phyloP scores from a whole-genome alignment of 2,113 vertebrate genomes.

The Gobius niger region DNA sequence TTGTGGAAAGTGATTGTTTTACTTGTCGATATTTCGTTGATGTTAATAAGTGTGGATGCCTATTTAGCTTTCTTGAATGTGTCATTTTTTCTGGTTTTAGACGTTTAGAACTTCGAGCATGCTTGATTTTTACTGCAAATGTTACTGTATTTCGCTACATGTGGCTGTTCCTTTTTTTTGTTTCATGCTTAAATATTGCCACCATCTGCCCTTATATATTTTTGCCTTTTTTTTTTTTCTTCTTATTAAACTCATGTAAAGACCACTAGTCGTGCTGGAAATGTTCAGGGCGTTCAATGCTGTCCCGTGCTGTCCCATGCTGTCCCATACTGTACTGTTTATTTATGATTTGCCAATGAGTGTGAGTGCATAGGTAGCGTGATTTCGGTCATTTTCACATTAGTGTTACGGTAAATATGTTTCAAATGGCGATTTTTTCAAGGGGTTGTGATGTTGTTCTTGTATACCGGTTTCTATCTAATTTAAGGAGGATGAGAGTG shows the following conservation, averaged over 20 bases:
- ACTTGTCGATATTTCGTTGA: constrained; percentile 68
- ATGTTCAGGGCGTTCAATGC: constrained; percentile 6
- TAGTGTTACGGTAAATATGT: background rate
- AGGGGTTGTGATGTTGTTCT: background rate
- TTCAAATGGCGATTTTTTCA: background rate
- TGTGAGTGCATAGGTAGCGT: constrained; percentile 1
- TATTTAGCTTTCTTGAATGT: constrained; percentile 72
- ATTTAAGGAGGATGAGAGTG: too few species aligned
- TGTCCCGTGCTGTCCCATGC: constrained; percentile 11
- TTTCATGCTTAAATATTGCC: constrained; percentile 20
- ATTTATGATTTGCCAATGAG: constrained; percentile 10
- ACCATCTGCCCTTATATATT: constrained; percentile 37
- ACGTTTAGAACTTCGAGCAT: constrained; percentile 74
- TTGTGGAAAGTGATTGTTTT: constrained; percentile 74
- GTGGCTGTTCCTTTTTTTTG: constrained; percentile 54
- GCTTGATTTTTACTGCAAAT: constrained; percentile 77
- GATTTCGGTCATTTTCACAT: background rate
- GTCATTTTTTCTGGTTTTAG: constrained; percentile 74
- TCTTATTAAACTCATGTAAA: constrained; percentile 16
- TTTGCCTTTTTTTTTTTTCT: constrained; percentile 28
- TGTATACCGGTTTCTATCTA: too few species aligned
- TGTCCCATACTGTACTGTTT: constrained; percentile 9
- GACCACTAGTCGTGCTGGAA: constrained; percentile 11
- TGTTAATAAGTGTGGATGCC: constrained; percentile 82
- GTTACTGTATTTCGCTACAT: constrained; percentile 68